Evolutionary conservation across 1,140 invertebrate genomes (phyloP), one percentile per base, ranked within the genome.

Genomic region (Hermetia illucens): DNA sequence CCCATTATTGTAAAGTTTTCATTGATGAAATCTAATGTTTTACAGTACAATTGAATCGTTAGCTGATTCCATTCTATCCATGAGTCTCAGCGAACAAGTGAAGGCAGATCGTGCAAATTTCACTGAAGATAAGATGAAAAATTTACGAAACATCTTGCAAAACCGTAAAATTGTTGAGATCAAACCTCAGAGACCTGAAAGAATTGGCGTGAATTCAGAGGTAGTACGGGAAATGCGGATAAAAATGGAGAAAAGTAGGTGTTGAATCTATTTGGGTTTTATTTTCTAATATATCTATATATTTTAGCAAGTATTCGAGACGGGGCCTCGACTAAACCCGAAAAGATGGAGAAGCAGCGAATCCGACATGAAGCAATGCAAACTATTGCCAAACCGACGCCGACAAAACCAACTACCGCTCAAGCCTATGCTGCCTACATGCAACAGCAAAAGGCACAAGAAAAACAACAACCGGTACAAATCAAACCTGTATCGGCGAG

Each of bases 121-220:
- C 8, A 50, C 49, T 1, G 39, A 45, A 3, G 21, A 46, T 0
- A 56, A 55, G 34, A 17, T 56, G 20, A 31, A 48, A 3, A 42
- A 41, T 16, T 47, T 61, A 2, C 40, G 55, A 0, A 36, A 53
- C 4, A 32, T 36, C 12, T 27, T 47, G 12, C 38, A 50, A 9
- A 41, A 45, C 24, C 45, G 46, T 10, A 53, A 55, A 22, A 42
- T 60, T n/a, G 39, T 37, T 8, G 44, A 44, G 1, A 58, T 61
- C 8, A 51, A 50, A 41, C 57, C 58, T 3, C 52, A 55, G 39
- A 44, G 58, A 19, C 58, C 58, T 3, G 46, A 58, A 46, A 50
- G 55, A 18, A 43, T 56, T 2, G 55, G 52, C 3, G 40, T 61
- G 0, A 56, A 56, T 16, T 61, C 58, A 1, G 58, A 61, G 37